Conservation (phyloP, 1,140 invertebrate species). For the Cylas formicarius region DNA sequence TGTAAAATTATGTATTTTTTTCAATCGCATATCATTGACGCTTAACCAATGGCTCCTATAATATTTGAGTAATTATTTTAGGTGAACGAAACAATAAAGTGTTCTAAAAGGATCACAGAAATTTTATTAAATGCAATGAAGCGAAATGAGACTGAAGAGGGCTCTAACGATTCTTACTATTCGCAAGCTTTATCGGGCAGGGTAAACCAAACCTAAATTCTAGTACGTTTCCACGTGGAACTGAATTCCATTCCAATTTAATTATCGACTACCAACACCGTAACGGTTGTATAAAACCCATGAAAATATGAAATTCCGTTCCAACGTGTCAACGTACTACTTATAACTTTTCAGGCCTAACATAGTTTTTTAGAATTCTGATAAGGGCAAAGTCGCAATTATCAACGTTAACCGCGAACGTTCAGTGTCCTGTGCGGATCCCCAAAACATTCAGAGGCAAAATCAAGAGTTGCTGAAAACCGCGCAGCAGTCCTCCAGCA, state of each 20-base stretch:
- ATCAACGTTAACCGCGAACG: conserved; percentile 17
- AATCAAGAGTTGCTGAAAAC: conserved; percentile 27
- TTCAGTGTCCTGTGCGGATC: conserved; percentile 30
- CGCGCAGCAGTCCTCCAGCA: conserved; percentile 32
- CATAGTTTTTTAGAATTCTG: conserved; percentile 9
- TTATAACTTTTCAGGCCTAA: background rate
- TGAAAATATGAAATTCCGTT: no score
- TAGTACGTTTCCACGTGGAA: no score
- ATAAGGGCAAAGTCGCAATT: background rate
- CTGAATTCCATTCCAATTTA: no score
- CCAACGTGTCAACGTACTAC: background rate
- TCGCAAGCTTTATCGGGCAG: conserved; percentile 22
- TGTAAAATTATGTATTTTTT: no score
- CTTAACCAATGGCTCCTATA: no score
- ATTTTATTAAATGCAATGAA: conserved; percentile 29
- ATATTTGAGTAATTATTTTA: no score
- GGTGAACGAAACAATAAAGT: conserved; percentile 18
- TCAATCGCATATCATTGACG: no score
- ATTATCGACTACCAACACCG: no score
- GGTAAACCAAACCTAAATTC: no score
- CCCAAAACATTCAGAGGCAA: conserved; percentile 26
- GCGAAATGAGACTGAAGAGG: conserved; percentile 27
- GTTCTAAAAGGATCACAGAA: conserved; percentile 34
- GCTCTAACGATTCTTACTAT: conserved; percentile 35
- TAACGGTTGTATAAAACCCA: no score